Conservation (phyloP, 2,797 vertebrate species). For the Hydrocynus forskahlii region DNA sequence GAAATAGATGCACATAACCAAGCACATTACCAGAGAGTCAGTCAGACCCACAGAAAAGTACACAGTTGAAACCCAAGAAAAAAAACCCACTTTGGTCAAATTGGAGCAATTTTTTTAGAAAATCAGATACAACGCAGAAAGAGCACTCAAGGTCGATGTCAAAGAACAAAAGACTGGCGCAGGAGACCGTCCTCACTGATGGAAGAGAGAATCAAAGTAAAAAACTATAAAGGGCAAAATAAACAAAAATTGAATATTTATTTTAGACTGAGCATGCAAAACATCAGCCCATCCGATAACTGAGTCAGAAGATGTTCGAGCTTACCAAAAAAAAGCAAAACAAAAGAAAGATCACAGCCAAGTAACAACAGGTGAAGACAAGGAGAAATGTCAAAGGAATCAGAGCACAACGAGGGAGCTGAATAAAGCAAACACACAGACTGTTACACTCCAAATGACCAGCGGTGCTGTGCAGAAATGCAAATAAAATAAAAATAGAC, state of each 20-base stretch:
- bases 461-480: too few relatives aligned
- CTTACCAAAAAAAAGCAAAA: not conserved
- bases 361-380: not conserved
- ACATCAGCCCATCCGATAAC: too few relatives aligned
- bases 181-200: not conserved
- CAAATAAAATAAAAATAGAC: too few relatives aligned
- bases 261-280: too few relatives aligned
- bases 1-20: not conserved
- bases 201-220: not conserved
- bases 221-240: not conserved
- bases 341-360: not conserved
- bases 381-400: not conserved
- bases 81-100: not conserved
- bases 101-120: conserved; percentile 13
- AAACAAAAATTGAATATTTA: not conserved
- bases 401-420: not conserved
- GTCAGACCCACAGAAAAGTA: not conserved
- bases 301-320: not conserved
- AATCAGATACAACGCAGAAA: not conserved
- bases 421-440: too few relatives aligned
- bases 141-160: conserved; percentile 8
- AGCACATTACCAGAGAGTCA: not conserved
- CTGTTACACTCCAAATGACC: too few relatives aligned
- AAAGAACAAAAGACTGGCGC: not conserved
- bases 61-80: not conserved